A percentile compares a stretch with the other conserved stretches of the same genome.
Conservation (phyloP, 2,888 invertebrate species). For the Imbricaverruca yamaguchii region DNA sequence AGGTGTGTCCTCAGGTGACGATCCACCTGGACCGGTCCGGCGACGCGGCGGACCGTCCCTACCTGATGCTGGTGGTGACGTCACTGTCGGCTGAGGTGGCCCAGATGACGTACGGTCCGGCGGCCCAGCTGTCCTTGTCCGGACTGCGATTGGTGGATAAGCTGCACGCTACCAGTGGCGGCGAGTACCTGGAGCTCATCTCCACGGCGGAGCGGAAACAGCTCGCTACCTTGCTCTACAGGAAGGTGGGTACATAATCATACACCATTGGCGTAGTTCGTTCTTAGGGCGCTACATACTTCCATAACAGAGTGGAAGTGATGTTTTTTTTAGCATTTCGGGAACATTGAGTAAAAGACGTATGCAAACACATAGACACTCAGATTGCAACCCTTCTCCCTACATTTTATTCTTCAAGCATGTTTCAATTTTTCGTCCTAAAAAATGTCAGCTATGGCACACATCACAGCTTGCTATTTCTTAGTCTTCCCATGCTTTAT, state of each 20-base stretch:
- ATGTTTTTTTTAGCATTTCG: too few relatives aligned
- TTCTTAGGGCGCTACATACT: too few relatives aligned
- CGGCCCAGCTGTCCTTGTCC: slow-evolving; percentile 61
- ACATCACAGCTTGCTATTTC: too few relatives aligned
- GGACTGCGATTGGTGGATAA: slow-evolving; percentile 63
- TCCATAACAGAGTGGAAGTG: too few relatives aligned
- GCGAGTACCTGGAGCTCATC: slow-evolving; percentile 66
- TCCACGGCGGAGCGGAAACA: slow-evolving; percentile 46
- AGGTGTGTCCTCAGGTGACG: slow-evolving; percentile 43
- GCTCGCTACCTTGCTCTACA: slow-evolving; percentile 57
- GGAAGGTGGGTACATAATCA: slow-evolving; percentile 57
- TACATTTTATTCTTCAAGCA: too few relatives aligned
- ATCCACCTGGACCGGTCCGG: slow-evolving; percentile 57
- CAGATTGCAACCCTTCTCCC: too few relatives aligned
- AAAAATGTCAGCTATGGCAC: too few relatives aligned
- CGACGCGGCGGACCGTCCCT: slow-evolving; percentile 60
- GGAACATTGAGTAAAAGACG: too few relatives aligned
- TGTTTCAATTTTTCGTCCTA: too few relatives aligned
- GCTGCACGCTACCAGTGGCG: slow-evolving; percentile 62
- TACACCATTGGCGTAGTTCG: too few relatives aligned
- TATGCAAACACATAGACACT: too few relatives aligned
- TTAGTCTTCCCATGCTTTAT: too few relatives aligned
- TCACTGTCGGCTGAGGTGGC: slow-evolving; percentile 62
- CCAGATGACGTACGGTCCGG: slow-evolving; percentile 68
- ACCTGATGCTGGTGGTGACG: slow-evolving; percentile 61